Percentiles rank a stretch among this genome's conserved stretches.
These are phyloP conservation scores for Drosophila pandora DNA, from an alignment of 1,140 invertebrate genomes.

Conservation along the genomic window DNA sequence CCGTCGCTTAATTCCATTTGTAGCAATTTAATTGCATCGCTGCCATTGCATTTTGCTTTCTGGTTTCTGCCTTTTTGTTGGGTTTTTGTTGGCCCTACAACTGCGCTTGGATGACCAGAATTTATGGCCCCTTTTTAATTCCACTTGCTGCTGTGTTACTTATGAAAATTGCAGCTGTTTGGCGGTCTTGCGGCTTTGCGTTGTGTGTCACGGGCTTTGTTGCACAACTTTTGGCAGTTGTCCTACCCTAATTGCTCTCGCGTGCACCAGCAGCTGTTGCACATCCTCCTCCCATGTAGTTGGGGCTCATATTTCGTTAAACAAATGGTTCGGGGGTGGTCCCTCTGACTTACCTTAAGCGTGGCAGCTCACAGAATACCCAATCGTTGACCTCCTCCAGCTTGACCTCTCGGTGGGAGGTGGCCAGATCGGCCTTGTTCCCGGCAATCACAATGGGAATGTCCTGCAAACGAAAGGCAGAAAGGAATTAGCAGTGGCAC, in stretches of 20 bases:
- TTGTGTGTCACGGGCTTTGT: conserved; percentile 23
- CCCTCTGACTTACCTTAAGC: conserved; percentile 85
- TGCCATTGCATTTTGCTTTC: conserved; percentile 6
- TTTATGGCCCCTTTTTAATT: conserved; percentile 68
- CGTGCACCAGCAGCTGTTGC: conserved; percentile 35
- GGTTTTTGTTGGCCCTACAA: background rate
- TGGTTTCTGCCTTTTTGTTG: conserved; percentile 16
- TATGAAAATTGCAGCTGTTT: conserved; percentile 63
- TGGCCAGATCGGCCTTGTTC: conserved; percentile 91
- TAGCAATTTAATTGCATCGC: conserved; percentile 73
- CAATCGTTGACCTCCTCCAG: conserved; percentile 92
- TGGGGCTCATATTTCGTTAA: conserved; percentile 22
- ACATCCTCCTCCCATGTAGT: conserved; percentile 11
- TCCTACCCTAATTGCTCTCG: conserved; percentile 57
- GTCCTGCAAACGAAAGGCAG: conserved; percentile 85
- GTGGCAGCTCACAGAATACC: conserved; percentile 90
- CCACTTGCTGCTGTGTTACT: conserved; percentile 48
- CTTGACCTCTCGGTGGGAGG: conserved; percentile 87
- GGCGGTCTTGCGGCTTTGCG: conserved; percentile 42
- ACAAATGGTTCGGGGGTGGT: conserved; percentile 31
- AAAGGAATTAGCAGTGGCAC: conserved; percentile 45
- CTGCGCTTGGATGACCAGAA: conserved; percentile 25
- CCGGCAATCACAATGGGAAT: conserved; percentile 94
- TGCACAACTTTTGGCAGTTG: conserved; percentile 50
- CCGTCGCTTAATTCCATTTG: conserved; percentile 76